Evolutionary conservation across 2,797 vertebrate species (phyloP), one percentile per base, ranked within the genome.

Genomic region (Platyrinchus mystaceus): DNA sequence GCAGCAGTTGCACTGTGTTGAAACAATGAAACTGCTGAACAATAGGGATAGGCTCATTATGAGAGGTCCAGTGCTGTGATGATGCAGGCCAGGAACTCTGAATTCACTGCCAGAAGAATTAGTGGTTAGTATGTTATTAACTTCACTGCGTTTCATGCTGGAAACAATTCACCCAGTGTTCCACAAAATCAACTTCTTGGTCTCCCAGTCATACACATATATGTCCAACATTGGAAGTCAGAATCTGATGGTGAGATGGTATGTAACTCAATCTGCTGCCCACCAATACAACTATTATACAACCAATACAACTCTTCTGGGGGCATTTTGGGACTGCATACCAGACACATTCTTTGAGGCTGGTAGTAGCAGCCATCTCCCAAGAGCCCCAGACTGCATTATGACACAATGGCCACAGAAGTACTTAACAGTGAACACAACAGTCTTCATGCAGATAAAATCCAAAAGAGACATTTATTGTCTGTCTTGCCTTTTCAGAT

Each of bases 21-120:
- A 74, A 94, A 94, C 82, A 92, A 69, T 82, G 59, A 94, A 89
- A 89, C 37, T 55, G 58, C 68, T 85, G 71, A 93, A 91, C 82
- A 94, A 92, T n/a, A 70, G 30, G 87, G 44, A 67, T 14, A 84
- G 44, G 22, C 41, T 91, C 6, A 66, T 76, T 63, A 47, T 9
- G 26, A 89, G n/a, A 76, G 16, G 76, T 20, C 9, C 44, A 81
- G 39, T 14, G 18, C 50, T 32, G 36, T 19, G 24, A 64, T 43
- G 88, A 94, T 88, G n/a, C 58, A 81, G 69, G 66, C 49, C 87
- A 95, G 66, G 75, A 91, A 68, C 43, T 82, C 34, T 2, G 4
- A 80, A 87, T 89, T 79, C 37, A 11, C 60, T 91, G 71, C 53
- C 64, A 92, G 56, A 68, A 75, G 47, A 86, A 79, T 59, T 74